Evolutionary conservation across 37 sponge, comb jelly and placozoan species (phyloP), one percentile per base, ranked within the genome.

Genomic region (Mnemiopsis leidyi): DNA sequence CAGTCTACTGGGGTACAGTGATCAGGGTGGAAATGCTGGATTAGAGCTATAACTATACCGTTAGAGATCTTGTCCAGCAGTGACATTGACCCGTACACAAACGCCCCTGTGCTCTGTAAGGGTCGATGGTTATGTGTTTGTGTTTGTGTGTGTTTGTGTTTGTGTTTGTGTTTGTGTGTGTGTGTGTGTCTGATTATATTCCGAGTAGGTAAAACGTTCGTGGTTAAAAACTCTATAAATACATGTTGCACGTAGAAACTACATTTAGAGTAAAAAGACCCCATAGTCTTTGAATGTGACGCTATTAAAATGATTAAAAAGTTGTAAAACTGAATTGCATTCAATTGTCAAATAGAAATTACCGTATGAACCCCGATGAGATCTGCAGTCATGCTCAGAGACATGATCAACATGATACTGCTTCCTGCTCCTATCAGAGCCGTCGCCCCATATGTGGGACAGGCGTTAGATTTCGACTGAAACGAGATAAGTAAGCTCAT

Each of bases 61-160:
- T 97, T 98, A 34, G 96, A 95, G 21, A 98, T 93, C 90, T 98
- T 98, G 85, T 98, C 98, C 0, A 96, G 95, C 94, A 98, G 96
- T 28, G 96, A 96, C 98, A 98, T 98, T 18, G 96, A 93, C 1
- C 98, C 98, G 93, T 98, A 98, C 31, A 98, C 98, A 94, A 98
- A 96, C 0, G 98, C 97, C 92, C 97, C 94, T 69, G 95, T 96
- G 0, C 93, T 93, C 97, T 97, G 93, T n/a, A n/a, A n/a, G n/a
- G n/a, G n/a, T n/a, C n/a, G n/a, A n/a, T n/a, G n/a, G n/a, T n/a
- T n/a, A n/a, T n/a, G n/a, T n/a, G n/a, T n/a, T n/a, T n/a, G n/a
- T n/a, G n/a, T n/a, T n/a, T n/a, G n/a, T n/a, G n/a, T n/a, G n/a
- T n/a, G n/a, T n/a, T n/a, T n/a, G n/a, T n/a, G n/a, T n/a, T n/a